Percentiles rank a stretch among this genome's conserved stretches.
Conservation (phyloP, 2,797 vertebrate genomes). For the Mastacembelus armatus region DNA sequence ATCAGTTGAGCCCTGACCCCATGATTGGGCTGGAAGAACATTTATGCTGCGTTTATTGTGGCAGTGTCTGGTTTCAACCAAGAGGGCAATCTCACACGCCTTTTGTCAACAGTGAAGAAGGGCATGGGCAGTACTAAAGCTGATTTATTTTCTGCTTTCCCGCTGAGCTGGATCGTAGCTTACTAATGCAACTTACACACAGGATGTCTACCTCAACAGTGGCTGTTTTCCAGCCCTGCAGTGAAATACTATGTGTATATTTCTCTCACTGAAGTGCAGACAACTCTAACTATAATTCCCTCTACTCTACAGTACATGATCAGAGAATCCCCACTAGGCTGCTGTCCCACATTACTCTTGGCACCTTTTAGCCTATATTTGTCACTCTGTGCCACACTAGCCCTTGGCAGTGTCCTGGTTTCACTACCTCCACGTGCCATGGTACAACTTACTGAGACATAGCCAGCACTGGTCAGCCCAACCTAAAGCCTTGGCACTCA, state of each 20-base stretch:
- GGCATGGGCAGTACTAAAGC: constrained; percentile 29
- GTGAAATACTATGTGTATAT: constrained; percentile 34
- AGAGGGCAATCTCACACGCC: constrained; percentile 21
- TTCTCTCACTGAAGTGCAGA: constrained; percentile 24
- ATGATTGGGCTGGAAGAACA: constrained; percentile 66
- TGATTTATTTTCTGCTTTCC: constrained; percentile 51
- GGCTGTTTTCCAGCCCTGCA: constrained; percentile 41
- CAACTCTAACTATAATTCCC: constrained; percentile 55
- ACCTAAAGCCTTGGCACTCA: constrained; percentile 46
- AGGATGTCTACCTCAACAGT: constrained; percentile 29
- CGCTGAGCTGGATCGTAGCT: constrained; percentile 31
- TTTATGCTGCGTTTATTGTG: constrained; percentile 58
- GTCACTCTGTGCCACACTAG: constrained; percentile 48
- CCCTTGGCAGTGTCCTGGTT: constrained; percentile 64
- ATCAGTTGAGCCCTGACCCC: constrained; percentile 69
- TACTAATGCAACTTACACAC: constrained; percentile 33
- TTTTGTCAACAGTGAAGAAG: constrained; percentile 39
- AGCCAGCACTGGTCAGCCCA: constrained; percentile 50
- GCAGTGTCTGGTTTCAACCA: constrained; percentile 62
- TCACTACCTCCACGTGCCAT: constrained; percentile 48
- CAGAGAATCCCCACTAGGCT: constrained; percentile 60
- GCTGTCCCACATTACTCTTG: constrained; percentile 63
- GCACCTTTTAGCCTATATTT: constrained; percentile 66
- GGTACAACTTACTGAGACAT: constrained; percentile 42
- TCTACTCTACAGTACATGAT: constrained; percentile 29